These are phyloP conservation scores for Cataglyphis cursor DNA, from an alignment of 2,888 invertebrate genomes.

Conservation along the genomic window DNA sequence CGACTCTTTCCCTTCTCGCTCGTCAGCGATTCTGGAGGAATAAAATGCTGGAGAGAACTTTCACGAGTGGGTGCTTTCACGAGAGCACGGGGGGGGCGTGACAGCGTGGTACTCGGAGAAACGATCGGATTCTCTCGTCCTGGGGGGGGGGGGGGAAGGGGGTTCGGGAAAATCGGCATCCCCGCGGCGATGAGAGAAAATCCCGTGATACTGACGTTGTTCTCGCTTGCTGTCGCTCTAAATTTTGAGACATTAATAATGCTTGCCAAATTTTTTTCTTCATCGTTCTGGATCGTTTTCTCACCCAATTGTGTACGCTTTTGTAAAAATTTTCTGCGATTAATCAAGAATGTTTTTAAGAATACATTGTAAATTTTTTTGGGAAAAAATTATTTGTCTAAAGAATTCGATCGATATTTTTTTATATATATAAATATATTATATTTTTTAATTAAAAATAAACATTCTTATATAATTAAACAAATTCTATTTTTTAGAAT, in stretches of 20 bases:
- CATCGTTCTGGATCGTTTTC: not conserved
- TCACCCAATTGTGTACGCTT: not conserved
- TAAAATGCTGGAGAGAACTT: slow-evolving; percentile 40
- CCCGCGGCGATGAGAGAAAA: slow-evolving; percentile 18
- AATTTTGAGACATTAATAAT: slow-evolving; percentile 19
- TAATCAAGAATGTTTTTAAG: not conserved
- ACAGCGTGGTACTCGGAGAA: slow-evolving; percentile 29
- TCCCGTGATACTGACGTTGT: not conserved
- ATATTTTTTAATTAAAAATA: not conserved
- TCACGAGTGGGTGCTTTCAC: slow-evolving; percentile 48
- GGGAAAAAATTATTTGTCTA: not conserved
- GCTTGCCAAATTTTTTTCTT: not conserved
- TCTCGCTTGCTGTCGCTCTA: not conserved
- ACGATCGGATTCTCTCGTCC: slow-evolving; percentile 21
- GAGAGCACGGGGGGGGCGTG: slow-evolving; percentile 51
- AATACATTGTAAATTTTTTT: not conserved
- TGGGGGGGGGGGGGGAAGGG: not conserved
- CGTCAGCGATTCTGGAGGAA: slow-evolving; percentile 25
- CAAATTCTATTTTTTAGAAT: not conserved
- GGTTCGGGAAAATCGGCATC: slow-evolving; percentile 33
- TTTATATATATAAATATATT: not conserved
- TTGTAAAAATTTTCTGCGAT: not conserved
- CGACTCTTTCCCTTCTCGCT: not conserved
- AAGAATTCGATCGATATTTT: not conserved
- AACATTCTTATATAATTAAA: not conserved